Percentiles rank a stretch among this genome's conserved stretches.
phyloP scores from a whole-genome alignment of 2,888 invertebrate genomes.

The Pandemis corylana region DNA sequence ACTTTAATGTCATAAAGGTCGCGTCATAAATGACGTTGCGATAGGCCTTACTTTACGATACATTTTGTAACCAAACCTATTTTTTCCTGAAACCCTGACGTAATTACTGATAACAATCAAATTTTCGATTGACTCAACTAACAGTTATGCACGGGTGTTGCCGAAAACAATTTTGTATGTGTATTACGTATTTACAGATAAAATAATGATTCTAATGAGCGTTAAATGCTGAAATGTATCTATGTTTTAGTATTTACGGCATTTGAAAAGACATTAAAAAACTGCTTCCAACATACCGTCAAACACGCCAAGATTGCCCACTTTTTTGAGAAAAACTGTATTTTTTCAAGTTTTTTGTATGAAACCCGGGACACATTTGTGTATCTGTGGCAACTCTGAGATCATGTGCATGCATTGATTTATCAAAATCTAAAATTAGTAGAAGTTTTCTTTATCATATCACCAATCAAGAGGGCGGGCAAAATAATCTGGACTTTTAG shows the following conservation, averaged over 20 bases:
- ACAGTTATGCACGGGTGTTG: not conserved
- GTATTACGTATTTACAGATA: not conserved
- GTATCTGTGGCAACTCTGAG: no score
- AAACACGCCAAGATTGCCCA: no score
- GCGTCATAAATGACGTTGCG: not conserved
- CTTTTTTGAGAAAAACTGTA: no score
- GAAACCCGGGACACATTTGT: no score
- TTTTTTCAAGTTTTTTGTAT: no score
- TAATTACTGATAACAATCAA: not conserved
- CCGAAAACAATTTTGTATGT: not conserved
- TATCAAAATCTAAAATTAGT: no score
- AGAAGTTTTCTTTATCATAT: no score
- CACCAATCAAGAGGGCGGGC: no score
- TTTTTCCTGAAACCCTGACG: not conserved
- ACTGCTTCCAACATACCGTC: no score
- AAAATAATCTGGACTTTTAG: no score
- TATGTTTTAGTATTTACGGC: not conserved
- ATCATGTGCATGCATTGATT: no score
- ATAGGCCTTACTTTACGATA: not conserved
- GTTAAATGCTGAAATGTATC: not conserved
- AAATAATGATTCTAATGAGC: not conserved
- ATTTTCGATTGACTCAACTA: not conserved
- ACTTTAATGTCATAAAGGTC: not conserved
- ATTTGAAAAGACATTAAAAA: no score
- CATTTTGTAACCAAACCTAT: not conserved